A percentile compares a stretch with the other conserved stretches of the same genome.
Conservation (phyloP, 2,113 vertebrate genomes). For the Tonatia bakeri region DNA sequence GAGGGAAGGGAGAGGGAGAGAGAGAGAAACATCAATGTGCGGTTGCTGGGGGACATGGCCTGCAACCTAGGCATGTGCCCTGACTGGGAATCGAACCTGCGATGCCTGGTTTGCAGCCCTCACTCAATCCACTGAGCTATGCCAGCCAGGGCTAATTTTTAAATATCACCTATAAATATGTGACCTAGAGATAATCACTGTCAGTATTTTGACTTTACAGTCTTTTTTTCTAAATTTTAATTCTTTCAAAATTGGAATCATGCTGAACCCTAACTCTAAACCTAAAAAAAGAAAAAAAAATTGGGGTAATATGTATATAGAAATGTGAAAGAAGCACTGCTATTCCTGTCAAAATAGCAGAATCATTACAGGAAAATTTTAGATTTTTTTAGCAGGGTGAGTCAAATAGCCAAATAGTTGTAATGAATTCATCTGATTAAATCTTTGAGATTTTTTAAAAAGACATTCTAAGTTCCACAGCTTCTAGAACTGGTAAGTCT, state of each 20-base stretch:
- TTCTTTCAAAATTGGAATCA: constrained; percentile 26
- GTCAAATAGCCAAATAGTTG: neutral
- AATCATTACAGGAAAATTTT: neutral
- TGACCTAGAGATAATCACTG: neutral
- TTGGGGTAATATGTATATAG: neutral
- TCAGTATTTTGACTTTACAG: neutral
- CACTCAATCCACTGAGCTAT: too few relatives aligned
- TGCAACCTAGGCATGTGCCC: too few relatives aligned
- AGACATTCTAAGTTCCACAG: neutral
- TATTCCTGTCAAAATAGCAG: neutral
- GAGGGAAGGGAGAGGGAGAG: too few relatives aligned
- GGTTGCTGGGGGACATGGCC: too few relatives aligned
- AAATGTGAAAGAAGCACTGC: neutral
- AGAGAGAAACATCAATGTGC: too few relatives aligned
- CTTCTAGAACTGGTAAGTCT: neutral
- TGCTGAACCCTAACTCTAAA: neutral
- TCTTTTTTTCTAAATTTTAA: constrained; percentile 5
- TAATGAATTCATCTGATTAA: neutral
- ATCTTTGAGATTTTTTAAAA: neutral
- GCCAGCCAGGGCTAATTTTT: too few relatives aligned
- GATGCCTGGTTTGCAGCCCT: too few relatives aligned
- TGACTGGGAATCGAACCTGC: too few relatives aligned
- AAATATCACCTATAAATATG: neutral
- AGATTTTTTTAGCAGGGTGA: neutral
- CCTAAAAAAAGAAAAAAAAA: neutral